These are phyloP conservation scores for Polietes domitor DNA, from an alignment of 2,888 invertebrate genomes.

Conservation along the genomic window DNA sequence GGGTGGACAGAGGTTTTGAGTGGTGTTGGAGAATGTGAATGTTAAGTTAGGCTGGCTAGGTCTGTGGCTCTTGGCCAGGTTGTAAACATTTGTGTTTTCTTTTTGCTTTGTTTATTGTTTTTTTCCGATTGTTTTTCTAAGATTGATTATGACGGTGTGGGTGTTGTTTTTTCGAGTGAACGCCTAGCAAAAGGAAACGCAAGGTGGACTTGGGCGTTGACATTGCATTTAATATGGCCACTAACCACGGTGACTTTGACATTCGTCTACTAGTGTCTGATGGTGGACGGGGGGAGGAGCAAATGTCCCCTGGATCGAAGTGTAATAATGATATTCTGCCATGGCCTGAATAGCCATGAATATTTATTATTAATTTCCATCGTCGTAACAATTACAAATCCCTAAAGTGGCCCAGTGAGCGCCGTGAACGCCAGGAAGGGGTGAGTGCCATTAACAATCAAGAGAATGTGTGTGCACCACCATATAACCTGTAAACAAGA, in stretches of 20 bases:
- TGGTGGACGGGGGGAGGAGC: neutral
- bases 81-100: slow-evolving; percentile 21
- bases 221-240: slow-evolving; percentile 16
- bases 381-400: slow-evolving; percentile 63
- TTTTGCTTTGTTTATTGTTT: neutral
- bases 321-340: neutral
- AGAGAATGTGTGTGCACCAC: neutral
- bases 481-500: too few species aligned
- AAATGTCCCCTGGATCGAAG: too few species aligned
- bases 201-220: neutral
- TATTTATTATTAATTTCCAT: slow-evolving; percentile 63
- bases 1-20: neutral
- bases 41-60: slow-evolving; percentile 6
- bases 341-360: slow-evolving; percentile 47
- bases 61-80: neutral
- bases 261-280: neutral
- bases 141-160: slow-evolving; percentile 43
- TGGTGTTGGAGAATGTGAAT: neutral
- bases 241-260: neutral
- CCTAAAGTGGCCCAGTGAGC: slow-evolving; percentile 44
- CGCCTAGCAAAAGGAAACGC: neutral
- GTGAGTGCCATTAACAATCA: slow-evolving; percentile 5
- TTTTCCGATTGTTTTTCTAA: slow-evolving; percentile 18
- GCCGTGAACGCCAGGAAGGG: neutral
- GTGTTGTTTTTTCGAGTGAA: neutral